Conservation (phyloP, 1,140 invertebrate genomes). For the Drosophila lowei region DNA sequence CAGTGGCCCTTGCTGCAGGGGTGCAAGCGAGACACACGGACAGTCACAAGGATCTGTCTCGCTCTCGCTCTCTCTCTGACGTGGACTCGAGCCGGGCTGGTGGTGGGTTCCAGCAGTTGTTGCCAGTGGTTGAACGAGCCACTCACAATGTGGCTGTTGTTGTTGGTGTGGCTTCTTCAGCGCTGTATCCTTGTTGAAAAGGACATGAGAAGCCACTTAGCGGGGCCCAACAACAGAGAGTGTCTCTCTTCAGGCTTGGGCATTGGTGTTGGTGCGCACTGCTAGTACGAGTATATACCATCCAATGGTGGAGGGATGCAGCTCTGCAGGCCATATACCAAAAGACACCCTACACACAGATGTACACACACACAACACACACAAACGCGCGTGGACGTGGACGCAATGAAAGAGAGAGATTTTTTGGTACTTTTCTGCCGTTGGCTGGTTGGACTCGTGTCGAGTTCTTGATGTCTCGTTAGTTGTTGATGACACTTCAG, state of each 20-base stretch:
- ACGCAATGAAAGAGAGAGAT: neutral
- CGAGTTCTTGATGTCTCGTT: slow-evolving; percentile 82
- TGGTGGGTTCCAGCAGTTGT: slow-evolving; percentile 30
- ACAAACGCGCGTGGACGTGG: too few species aligned
- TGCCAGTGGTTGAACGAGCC: slow-evolving; percentile 66
- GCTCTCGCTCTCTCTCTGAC: slow-evolving; percentile 14
- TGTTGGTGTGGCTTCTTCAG: slow-evolving; percentile 3
- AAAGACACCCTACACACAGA: slow-evolving; percentile 32
- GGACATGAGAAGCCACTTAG: slow-evolving; percentile 83
- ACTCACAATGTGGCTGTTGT: slow-evolving; percentile 48
- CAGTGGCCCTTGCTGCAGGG: neutral
- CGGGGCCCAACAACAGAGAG: slow-evolving; percentile 68
- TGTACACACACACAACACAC: neutral
- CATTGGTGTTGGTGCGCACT: neutral
- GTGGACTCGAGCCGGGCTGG: slow-evolving; percentile 42
- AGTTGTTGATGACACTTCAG: slow-evolving; percentile 83
- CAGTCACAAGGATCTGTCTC: slow-evolving; percentile 31
- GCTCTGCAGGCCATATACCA: slow-evolving; percentile 36
- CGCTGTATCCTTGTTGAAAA: slow-evolving; percentile 76
- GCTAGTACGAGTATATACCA: slow-evolving; percentile 9
- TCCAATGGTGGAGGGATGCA: slow-evolving; percentile 72
- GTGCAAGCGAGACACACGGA: slow-evolving; percentile 33
- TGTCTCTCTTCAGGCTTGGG: slow-evolving; percentile 50
- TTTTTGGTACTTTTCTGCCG: slow-evolving; percentile 74
- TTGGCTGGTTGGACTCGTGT: slow-evolving; percentile 81